Conservation (phyloP, 2,113 vertebrate species). For the Pollachius pollachius region DNA sequence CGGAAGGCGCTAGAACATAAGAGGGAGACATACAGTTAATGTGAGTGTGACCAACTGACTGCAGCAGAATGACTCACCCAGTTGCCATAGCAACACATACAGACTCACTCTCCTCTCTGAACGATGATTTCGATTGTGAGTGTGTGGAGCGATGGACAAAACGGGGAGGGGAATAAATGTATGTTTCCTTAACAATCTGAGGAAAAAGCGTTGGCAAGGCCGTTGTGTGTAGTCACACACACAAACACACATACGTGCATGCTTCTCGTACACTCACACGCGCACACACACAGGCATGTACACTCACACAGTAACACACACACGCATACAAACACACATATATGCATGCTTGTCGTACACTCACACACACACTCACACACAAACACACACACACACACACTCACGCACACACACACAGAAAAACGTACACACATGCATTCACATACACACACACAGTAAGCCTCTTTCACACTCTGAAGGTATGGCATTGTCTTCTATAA, state of each 20-base stretch:
- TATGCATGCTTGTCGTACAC: no score
- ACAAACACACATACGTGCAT: background rate
- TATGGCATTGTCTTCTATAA: background rate
- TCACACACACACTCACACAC: background rate
- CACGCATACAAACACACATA: no score
- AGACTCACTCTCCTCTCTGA: constrained; percentile 65
- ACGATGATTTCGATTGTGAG: constrained; percentile 39
- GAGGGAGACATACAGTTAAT: constrained; percentile 29
- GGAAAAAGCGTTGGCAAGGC: constrained; percentile 16
- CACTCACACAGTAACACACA: no score
- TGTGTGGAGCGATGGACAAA: background rate
- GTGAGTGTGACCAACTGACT: constrained; percentile 61
- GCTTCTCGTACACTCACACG: no score
- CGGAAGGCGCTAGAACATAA: no score
- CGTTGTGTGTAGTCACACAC: background rate
- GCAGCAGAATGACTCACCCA: constrained; percentile 77
- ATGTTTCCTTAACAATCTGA: constrained; percentile 41
- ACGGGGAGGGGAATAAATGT: constrained; percentile 15
- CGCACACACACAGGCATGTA: no score
- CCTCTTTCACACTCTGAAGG: no score
- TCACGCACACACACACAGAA: no score
- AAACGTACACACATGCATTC: no score
- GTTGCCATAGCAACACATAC: constrained; percentile 72
- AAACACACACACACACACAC: background rate
- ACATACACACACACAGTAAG: no score